These are phyloP conservation scores for Dermochelys coriacea DNA, from an alignment of 2,797 vertebrate genomes.

Conservation along the genomic window DNA sequence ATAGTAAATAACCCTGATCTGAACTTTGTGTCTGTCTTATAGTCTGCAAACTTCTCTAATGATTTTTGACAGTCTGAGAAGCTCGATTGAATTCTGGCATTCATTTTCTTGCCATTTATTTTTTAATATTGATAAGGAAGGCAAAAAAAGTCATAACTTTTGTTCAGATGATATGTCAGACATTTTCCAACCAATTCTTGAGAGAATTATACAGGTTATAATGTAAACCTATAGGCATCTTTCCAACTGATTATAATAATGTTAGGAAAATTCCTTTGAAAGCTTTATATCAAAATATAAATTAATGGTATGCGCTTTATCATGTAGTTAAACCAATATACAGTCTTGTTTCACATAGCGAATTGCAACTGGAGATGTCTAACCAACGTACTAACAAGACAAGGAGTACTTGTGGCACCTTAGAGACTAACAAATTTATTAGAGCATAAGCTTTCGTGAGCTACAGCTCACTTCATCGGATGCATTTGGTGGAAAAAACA, in stretches of 20 bases:
- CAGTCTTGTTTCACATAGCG: not conserved
- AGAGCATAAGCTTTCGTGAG: no score
- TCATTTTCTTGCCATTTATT: not conserved
- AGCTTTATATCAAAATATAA: not conserved
- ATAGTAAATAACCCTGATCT: constrained; percentile 17
- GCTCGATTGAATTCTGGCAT: not conserved
- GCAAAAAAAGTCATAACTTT: not conserved
- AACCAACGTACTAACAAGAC: not conserved
- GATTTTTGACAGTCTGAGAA: not conserved
- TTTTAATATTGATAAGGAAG: not conserved
- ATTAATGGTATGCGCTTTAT: no score
- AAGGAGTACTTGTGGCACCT: no score
- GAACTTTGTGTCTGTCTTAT: not conserved
- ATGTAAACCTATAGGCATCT: not conserved
- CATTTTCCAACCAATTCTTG: not conserved
- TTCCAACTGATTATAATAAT: not conserved
- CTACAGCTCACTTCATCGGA: no score
- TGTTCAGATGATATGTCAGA: not conserved
- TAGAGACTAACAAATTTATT: no score
- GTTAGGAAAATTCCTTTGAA: not conserved
- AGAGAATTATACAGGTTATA: not conserved
- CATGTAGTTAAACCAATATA: not conserved
- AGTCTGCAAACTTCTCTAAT: not conserved
- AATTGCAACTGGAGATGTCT: not conserved
- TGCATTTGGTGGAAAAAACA: no score